Conservation (phyloP, 2,888 invertebrate species). For the Acronicta leporina region DNA sequence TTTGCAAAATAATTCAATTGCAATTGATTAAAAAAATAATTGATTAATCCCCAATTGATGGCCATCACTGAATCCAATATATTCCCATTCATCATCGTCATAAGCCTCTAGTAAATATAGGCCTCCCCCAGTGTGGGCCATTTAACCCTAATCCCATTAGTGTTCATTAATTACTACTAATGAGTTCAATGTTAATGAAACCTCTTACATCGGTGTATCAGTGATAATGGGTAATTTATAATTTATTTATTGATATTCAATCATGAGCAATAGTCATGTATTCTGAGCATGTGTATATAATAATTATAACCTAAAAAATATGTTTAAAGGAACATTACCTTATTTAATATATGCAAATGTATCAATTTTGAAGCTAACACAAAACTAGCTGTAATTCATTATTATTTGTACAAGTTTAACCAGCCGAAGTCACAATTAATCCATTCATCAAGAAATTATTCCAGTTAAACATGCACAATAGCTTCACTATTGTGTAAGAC, state of each 20-base stretch:
- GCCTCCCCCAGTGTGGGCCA: too few species aligned
- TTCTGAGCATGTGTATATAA: slow-evolving; percentile 49
- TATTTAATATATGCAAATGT: slow-evolving; percentile 4
- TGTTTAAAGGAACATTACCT: slow-evolving; percentile 15
- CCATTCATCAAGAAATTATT: slow-evolving; percentile 25
- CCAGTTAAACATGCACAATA: slow-evolving; percentile 39
- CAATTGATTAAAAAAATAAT: too few species aligned
- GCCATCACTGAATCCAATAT: too few species aligned
- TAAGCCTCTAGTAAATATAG: too few species aligned
- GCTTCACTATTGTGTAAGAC: slow-evolving; percentile 21
- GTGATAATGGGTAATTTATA: neutral
- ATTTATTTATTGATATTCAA: neutral
- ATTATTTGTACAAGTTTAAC: neutral
- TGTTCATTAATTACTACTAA: too few species aligned
- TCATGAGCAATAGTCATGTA: slow-evolving; percentile 8
- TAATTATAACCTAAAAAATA: slow-evolving; percentile 53
- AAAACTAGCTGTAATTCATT: neutral
- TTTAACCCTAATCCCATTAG: too few species aligned
- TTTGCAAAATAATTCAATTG: too few species aligned
- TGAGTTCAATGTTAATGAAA: too few species aligned
- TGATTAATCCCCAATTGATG: too few species aligned
- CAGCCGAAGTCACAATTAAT: neutral
- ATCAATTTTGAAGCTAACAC: neutral
- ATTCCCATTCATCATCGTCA: too few species aligned
- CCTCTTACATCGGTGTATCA: neutral